Percentiles rank a stretch among this genome's conserved stretches.
These are phyloP conservation scores for Platalea minor DNA, from an alignment of 2,797 vertebrate genomes.

Conservation along the genomic window DNA sequence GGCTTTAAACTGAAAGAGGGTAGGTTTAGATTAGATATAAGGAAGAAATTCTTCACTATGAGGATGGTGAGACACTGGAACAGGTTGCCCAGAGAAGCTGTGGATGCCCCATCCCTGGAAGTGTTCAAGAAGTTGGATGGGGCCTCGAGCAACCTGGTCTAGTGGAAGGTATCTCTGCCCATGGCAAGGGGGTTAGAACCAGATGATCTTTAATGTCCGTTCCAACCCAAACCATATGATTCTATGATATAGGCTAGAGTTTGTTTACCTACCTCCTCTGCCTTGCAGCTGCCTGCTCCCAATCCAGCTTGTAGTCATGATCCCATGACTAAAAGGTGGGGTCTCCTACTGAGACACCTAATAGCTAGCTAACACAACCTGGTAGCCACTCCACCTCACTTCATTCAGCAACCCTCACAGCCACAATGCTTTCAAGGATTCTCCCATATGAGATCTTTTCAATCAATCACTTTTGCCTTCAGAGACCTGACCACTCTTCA, in stretches of 20 bases:
- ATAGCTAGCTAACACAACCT: not conserved
- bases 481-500: not conserved
- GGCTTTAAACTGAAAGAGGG: too few species aligned
- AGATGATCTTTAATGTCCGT: too few species aligned
- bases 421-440: not conserved
- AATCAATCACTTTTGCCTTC: not conserved
- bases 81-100: too few species aligned
- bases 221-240: too few species aligned
- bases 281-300: not conserved
- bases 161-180: too few species aligned
- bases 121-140: too few species aligned
- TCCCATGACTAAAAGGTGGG: not conserved
- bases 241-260: not conserved
- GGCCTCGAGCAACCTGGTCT: too few species aligned
- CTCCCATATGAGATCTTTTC: not conserved
- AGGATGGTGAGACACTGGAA: too few species aligned
- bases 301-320: not conserved
- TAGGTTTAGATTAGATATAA: too few species aligned
- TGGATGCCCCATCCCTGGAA: too few species aligned
- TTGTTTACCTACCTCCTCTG: not conserved
- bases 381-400: not conserved
- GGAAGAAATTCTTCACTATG: too few species aligned
- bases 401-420: not conserved
- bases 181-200: too few species aligned
- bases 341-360: not conserved